Evolutionary conservation across 2,113 vertebrate species (phyloP), one percentile per base, ranked within the genome.

Genomic region (Cricetomys ansorgei): DNA sequence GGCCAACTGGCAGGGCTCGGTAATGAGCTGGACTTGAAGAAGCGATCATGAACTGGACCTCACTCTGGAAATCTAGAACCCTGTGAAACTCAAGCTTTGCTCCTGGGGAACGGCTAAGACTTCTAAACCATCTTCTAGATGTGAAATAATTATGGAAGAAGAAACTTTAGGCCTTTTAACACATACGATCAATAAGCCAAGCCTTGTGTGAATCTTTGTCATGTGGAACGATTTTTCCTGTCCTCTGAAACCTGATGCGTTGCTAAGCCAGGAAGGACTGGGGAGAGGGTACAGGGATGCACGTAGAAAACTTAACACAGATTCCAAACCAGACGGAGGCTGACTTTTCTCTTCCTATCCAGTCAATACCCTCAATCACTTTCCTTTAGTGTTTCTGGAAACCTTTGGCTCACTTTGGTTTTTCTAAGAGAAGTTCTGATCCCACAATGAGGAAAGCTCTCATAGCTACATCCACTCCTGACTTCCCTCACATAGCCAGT

Each of bases 401-500:
- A 88, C 31, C 4, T 93, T 64, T 57, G 19, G 40, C 6, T 94
- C 11, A 64, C 48, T 92, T 80, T 96, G 69, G 76, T 83, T 89
- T 81, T 95, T 12, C n/a, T 88, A 59, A 94, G n/a, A 79, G 76
- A 92, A 94, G 12, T 50, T 48, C 65, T 88, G 25, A 57, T 13
- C 27, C 15, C 83, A 65, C 3, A 87, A n/a, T 25, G 59, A 73
- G 15, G 17, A 77, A 94, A 85, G 29, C 37, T 50, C 50, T 45
- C 29, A 65, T 67, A 84, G 34, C 48, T 85, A n/a, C 70, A 50
- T 88, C 86, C 34, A 75, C 62, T 89, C 27, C 29, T 17, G 13
- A 25, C n/a, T 89, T 95, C 0, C n/a, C 53, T 91, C 75, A 31
- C 89, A 48, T 69, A 92, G 90, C 48, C 43, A 87, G 8, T 94